phyloP scores from a whole-genome alignment of 1,140 invertebrate species.

The Theocolax elegans region DNA sequence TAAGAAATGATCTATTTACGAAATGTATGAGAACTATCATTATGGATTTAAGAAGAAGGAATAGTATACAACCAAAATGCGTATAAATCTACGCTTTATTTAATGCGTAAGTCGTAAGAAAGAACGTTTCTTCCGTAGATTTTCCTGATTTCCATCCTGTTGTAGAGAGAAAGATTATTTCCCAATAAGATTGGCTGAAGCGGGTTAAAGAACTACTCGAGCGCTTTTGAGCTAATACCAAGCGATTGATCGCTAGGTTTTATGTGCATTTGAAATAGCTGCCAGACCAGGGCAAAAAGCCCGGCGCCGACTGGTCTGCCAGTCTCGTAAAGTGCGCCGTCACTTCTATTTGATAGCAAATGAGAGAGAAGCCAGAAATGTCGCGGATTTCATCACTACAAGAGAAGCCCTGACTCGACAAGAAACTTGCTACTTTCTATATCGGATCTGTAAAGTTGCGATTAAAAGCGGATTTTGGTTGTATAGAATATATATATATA shows the following conservation, averaged over 20 bases:
- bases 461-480: too few species aligned
- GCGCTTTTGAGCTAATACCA: not conserved
- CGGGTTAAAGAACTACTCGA: not conserved
- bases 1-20: too few species aligned
- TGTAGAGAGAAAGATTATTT: not conserved
- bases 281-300: not conserved
- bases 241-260: constrained; percentile 22
- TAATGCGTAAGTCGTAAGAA: too few species aligned
- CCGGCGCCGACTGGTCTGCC: not conserved
- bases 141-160: not conserved
- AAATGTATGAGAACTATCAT: too few species aligned
- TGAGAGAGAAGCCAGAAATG: not conserved
- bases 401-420: constrained; percentile 14
- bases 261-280: constrained; percentile 28
- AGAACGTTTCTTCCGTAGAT: too few species aligned
- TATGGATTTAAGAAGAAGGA: too few species aligned
- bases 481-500: too few species aligned
- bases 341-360: constrained; percentile 23
- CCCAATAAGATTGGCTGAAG: not conserved
- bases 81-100: too few species aligned
- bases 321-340: constrained; percentile 25
- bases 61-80: too few species aligned
- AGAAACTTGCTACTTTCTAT: constrained; percentile 6
- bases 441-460: not conserved
- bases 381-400: constrained; percentile 6